Base-by-base conservation (phyloP, 1,140 invertebrate genomes). In the Drosophila grimshawi region DNA sequence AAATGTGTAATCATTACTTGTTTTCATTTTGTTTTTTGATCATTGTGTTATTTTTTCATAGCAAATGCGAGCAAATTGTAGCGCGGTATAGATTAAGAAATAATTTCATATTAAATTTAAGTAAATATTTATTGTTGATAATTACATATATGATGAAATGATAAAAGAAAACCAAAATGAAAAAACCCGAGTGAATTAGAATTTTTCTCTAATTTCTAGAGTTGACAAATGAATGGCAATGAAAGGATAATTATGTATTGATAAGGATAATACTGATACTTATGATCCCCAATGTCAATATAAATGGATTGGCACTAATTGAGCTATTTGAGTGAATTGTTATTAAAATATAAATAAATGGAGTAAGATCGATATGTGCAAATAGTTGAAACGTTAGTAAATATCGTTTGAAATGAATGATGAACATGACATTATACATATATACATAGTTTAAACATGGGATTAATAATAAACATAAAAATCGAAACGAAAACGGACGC, bases 291-390 rank as follows among this genome's bases (percentile, higher is more conserved):
- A 81, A 83, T 72, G 85, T 88, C 85, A 89, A 90, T 89, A 80
- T 49, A 64, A 60, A 60, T 81, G 78, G 83, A 88, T 85, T 89
- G 85, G 61, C 81, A 80, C 75, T 76, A 89, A 89, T 89, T 80
- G 81, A 89, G 85, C 86, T 89, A 90, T 76, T 81, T 89, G 85
- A 89, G 86, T 89, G 85, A 89, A 89, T 89, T 89, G 85, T 89
- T 89, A 83, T 89, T 89, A 78, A 89, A 89, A 89, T 89, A 89
- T 89, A 80, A 88, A 89, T 89, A 80, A 88, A 82, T 78, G 81
- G 61, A 81, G 70, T 86, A 77, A 76, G 64, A 78, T 73, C 73
- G 76, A 71, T 73, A 79, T 69, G 80, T 71, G 69, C 66, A 80
- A 70, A 76, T 57, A 73, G 78, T 62, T 78, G 69, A 78, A 65